Conservation (phyloP, 2,113 vertebrate genomes). For the Aythya baeri region DNA sequence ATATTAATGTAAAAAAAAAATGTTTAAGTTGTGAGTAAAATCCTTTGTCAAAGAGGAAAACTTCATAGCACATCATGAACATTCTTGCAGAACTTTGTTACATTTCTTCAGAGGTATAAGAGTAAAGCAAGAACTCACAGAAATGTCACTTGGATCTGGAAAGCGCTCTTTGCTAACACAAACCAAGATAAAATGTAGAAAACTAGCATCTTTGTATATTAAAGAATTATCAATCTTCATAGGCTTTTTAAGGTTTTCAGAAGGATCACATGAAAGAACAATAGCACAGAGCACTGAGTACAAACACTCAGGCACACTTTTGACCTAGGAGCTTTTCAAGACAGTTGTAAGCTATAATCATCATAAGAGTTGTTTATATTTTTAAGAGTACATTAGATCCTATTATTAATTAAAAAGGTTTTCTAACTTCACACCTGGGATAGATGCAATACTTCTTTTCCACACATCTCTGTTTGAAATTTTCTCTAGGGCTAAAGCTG, state of each 20-base stretch:
- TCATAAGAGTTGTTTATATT: slow-evolving; percentile 15
- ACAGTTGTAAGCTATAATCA: background rate
- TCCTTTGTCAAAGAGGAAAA: background rate
- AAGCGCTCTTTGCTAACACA: background rate
- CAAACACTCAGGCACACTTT: background rate
- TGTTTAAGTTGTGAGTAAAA: background rate
- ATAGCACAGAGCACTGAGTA: background rate
- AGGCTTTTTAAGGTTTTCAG: background rate
- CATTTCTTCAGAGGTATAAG: background rate
- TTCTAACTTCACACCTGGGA: slow-evolving; percentile 61
- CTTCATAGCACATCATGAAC: background rate
- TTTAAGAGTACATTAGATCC: slow-evolving; percentile 43
- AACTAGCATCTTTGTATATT: background rate
- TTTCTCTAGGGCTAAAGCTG: slow-evolving; percentile 68
- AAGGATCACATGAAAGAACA: background rate
- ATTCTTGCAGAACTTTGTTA: background rate
- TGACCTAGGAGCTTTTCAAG: background rate
- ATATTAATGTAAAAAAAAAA: background rate
- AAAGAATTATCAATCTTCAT: background rate
- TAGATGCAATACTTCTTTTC: slow-evolving; percentile 6
- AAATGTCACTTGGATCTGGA: background rate
- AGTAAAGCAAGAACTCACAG: background rate
- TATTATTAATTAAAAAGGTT: slow-evolving; percentile 52
- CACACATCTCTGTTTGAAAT: slow-evolving; percentile 65
- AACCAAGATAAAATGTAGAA: background rate